These are phyloP conservation scores for Rhynchopsitta pachyrhyncha DNA, from an alignment of 2,113 vertebrate species.

Conservation along the genomic window DNA sequence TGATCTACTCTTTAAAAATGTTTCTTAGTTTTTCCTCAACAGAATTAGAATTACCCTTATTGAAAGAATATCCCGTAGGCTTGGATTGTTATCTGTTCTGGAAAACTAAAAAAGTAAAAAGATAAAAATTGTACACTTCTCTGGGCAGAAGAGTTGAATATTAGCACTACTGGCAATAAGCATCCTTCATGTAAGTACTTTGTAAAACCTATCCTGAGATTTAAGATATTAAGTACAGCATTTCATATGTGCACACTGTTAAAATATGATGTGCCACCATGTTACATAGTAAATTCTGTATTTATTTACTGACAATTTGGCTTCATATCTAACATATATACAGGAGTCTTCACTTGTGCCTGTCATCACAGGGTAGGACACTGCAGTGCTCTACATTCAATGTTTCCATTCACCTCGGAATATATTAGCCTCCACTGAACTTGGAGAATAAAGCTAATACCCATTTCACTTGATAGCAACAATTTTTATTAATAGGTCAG, in stretches of 20 bases:
- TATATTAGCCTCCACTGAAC: accelerated
- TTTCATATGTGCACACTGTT: accelerated
- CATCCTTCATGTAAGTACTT: background rate
- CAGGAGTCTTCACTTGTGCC: background rate
- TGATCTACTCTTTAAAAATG: background rate
- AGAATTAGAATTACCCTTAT: background rate
- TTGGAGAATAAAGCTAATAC: background rate
- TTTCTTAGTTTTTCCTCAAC: background rate
- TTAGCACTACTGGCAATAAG: background rate
- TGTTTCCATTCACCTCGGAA: background rate
- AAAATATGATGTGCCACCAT: background rate
- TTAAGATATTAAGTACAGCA: background rate
- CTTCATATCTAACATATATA: background rate
- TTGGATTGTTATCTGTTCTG: background rate
- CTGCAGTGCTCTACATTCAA: background rate
- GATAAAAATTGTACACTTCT: background rate
- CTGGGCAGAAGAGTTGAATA: background rate
- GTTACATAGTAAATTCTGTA: background rate
- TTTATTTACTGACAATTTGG: background rate
- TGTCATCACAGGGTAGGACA: background rate
- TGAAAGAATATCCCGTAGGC: background rate
- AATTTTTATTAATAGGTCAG: background rate
- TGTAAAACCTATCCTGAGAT: background rate
- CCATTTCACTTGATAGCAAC: background rate
- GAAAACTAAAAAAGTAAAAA: background rate